Conservation (phyloP, 2,113 vertebrate genomes). For the Helogale parvula region DNA sequence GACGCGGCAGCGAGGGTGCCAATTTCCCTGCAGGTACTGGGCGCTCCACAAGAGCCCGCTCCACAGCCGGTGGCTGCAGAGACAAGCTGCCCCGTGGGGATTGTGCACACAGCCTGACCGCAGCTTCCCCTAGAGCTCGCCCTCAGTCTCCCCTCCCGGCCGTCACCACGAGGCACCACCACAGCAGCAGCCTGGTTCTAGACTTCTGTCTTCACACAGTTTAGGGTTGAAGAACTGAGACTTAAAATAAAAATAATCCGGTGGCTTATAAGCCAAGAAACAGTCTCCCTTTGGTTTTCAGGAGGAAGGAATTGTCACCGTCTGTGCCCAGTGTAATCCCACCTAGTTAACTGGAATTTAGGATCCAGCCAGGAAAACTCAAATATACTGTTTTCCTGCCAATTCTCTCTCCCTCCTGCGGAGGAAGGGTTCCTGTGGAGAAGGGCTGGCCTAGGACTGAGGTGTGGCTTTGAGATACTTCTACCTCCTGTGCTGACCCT, state of each 20-base stretch:
- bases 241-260: background rate
- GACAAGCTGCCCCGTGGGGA: too few relatives aligned
- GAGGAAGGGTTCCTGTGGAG: background rate
- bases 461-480: background rate
- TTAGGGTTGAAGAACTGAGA: background rate
- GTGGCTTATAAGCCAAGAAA: background rate
- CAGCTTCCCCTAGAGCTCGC: too few relatives aligned
- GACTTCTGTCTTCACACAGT: conserved; percentile 8
- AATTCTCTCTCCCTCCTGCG: background rate
- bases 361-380: background rate
- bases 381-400: background rate
- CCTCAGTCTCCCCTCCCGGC: too few relatives aligned
- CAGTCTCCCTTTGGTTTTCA: background rate
- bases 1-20: too few relatives aligned
- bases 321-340: background rate
- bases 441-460: background rate
- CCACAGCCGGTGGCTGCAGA: too few relatives aligned
- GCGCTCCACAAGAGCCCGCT: too few relatives aligned
- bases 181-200: background rate
- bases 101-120: too few relatives aligned
- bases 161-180: too few relatives aligned
- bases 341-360: background rate
- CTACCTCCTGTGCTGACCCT: background rate
- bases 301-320: background rate
- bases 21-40: too few relatives aligned